Conservation (phyloP, 2,797 vertebrate genomes). For the Allobates femoralis region DNA sequence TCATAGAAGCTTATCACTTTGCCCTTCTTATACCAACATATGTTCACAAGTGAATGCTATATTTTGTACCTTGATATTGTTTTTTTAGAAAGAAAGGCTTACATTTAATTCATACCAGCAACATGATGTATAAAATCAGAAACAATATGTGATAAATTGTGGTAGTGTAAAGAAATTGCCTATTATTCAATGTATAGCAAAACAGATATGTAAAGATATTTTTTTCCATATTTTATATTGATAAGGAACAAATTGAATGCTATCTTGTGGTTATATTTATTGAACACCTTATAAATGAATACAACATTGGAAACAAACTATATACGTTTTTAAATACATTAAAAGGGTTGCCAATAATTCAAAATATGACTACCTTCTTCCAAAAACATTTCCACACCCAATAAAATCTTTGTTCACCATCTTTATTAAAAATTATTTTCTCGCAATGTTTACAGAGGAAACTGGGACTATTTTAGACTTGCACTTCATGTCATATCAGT, state of each 20-base stretch:
- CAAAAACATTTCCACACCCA: no score
- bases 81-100: neutral
- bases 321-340: no score
- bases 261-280: neutral
- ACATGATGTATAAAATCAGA: neutral
- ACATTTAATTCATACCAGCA: neutral
- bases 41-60: neutral
- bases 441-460: no score
- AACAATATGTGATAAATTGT: neutral
- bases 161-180: neutral
- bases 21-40: neutral
- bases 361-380: no score
- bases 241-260: neutral
- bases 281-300: neutral
- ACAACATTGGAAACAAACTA: no score
- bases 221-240: neutral
- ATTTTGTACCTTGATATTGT: neutral
- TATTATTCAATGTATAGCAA: neutral
- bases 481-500: no score
- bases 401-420: no score
- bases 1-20: neutral
- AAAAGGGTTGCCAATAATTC: no score
- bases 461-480: no score
- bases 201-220: neutral
- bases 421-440: no score